phyloP scores from a whole-genome alignment of 2,888 invertebrate species.

The Watsonalla cultraria region DNA sequence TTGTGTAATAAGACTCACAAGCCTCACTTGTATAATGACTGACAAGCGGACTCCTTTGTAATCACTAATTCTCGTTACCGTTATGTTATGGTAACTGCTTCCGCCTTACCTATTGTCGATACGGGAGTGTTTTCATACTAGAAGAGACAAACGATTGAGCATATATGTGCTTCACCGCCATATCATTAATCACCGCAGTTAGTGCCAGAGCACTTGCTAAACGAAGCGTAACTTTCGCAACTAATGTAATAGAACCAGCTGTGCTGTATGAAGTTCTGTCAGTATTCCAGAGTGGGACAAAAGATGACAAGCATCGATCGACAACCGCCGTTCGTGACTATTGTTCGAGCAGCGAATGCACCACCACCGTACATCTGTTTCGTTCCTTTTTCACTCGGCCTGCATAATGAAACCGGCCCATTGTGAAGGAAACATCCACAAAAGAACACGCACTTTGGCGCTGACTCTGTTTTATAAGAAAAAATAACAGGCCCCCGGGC shows the following conservation, averaged over 20 bases:
- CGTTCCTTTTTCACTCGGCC: constrained; percentile 69
- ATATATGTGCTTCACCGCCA: neutral
- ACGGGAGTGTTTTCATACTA: constrained; percentile 24
- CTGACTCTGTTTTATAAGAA: constrained; percentile 63
- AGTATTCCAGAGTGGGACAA: constrained; percentile 47
- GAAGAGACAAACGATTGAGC: constrained; percentile 8
- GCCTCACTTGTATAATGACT: constrained; percentile 29
- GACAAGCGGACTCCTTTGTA: constrained; percentile 42
- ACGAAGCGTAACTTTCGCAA: constrained; percentile 11
- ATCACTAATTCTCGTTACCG: constrained; percentile 52
- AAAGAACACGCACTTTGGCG: constrained; percentile 69
- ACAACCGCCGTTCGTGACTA: constrained; percentile 61
- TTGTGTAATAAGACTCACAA: constrained; percentile 16
- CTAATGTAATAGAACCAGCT: constrained; percentile 45
- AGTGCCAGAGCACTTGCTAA: constrained; percentile 7
- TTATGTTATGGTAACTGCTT: constrained; percentile 64
- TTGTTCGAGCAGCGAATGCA: constrained; percentile 65
- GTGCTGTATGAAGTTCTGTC: constrained; percentile 30
- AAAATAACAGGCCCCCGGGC: constrained; percentile 63
- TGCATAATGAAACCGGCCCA: constrained; percentile 72
- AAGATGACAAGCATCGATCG: constrained; percentile 66
- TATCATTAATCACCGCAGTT: neutral
- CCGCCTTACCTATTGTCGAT: constrained; percentile 44
- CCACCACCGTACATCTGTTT: constrained; percentile 72
- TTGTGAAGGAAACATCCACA: constrained; percentile 70